phyloP scores from a whole-genome alignment of 2,888 invertebrate species.

The Apoda limacodes region DNA sequence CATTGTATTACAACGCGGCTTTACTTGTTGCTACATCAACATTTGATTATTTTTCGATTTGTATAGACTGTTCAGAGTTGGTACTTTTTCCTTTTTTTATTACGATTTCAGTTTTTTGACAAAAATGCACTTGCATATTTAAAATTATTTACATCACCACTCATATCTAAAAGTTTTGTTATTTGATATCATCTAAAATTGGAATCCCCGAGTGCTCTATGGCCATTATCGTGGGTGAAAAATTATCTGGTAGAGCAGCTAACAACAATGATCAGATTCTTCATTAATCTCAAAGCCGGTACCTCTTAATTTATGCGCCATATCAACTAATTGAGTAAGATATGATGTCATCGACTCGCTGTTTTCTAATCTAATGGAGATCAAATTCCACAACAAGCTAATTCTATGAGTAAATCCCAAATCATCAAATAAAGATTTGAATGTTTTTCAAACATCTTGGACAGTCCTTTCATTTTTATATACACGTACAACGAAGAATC shows the following conservation, averaged over 20 bases:
- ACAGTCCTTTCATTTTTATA: slow-evolving; percentile 10
- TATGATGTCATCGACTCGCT: slow-evolving; percentile 6
- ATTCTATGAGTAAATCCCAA: slow-evolving; percentile 9
- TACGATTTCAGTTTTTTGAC: no score
- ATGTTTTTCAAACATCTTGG: slow-evolving; percentile 6
- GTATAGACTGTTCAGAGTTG: no score
- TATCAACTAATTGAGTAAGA: slow-evolving; percentile 8
- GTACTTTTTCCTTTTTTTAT: no score
- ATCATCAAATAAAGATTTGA: slow-evolving; percentile 10
- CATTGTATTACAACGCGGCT: no score
- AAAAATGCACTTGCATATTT: not conserved
- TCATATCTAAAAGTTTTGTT: slow-evolving; percentile 11
- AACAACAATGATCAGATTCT: no score
- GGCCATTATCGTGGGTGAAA: slow-evolving; percentile 13
- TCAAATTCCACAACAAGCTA: slow-evolving; percentile 5
- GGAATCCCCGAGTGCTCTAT: slow-evolving; percentile 12
- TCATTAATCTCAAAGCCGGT: no score
- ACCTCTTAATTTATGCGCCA: slow-evolving; percentile 10
- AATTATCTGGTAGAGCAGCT: slow-evolving; percentile 14
- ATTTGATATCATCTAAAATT: slow-evolving; percentile 9
- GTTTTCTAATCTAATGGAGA: slow-evolving; percentile 8
- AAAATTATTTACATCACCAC: not conserved
- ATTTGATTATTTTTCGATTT: no score
- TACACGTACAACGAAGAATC: slow-evolving; percentile 10
- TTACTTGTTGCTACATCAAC: no score